A percentile compares a stretch with the other conserved stretches of the same genome.
Conservation (phyloP, 2,888 invertebrate species). For the Agrenia bidenticulata region DNA sequence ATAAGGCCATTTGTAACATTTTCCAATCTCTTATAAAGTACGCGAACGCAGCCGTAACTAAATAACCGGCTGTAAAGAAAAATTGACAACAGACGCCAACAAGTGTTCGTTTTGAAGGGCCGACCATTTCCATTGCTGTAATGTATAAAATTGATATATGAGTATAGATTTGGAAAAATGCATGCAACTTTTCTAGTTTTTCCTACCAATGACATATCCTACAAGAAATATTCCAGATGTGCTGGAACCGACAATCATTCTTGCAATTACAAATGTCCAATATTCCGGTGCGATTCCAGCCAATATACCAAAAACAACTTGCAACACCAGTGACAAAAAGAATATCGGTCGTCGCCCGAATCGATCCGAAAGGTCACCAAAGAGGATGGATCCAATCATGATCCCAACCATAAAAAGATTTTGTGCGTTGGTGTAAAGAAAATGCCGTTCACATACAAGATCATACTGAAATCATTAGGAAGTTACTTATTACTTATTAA, state of each 20-base stretch:
- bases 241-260: conserved; percentile 70
- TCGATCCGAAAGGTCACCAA: conserved; percentile 70
- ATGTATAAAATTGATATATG: neutral
- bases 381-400: conserved; percentile 69
- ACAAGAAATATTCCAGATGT: conserved; percentile 76
- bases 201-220: conserved; percentile 72
- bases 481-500: too few species aligned
- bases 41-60: conserved; percentile 68
- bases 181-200: too few species aligned
- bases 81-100: conserved; percentile 73
- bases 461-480: conserved; percentile 63
- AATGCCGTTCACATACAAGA: conserved; percentile 67
- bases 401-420: conserved; percentile 72
- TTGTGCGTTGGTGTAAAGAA: conserved; percentile 67
- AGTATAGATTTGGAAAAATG: too few species aligned
- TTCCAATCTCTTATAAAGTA: conserved; percentile 70
- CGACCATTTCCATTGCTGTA: conserved; percentile 61
- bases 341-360: conserved; percentile 72
- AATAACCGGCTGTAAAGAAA: conserved; percentile 73
- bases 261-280: conserved; percentile 66
- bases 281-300: conserved; percentile 70
- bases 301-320: conserved; percentile 67
- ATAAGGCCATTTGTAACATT: conserved; percentile 68
- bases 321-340: conserved; percentile 69
- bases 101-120: conserved; percentile 67